Evolutionary conservation across 1,140 invertebrate genomes (phyloP).

Genomic region (Pseudachorutes palmiensis): DNA sequence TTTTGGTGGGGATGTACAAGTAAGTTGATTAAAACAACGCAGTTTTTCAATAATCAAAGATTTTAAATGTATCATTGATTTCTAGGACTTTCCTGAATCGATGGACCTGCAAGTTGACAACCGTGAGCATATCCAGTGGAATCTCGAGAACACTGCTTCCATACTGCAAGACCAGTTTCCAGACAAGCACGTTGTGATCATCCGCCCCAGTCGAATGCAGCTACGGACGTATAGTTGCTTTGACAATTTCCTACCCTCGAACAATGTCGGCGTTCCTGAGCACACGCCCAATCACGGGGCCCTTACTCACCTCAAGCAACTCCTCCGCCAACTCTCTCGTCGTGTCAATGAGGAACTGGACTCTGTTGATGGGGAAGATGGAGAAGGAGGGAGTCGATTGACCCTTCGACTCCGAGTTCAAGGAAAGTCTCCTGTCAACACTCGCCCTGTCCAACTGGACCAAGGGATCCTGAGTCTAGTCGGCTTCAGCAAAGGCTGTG

Average conservation of each 20-base stretch:
- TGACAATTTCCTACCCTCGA: slow-evolving; percentile 72
- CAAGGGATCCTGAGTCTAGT: slow-evolving; percentile 53
- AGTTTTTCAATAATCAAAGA: too few species aligned
- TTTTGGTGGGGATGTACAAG: slow-evolving; percentile 82
- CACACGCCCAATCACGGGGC: slow-evolving; percentile 59
- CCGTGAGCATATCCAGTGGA: slow-evolving; percentile 25
- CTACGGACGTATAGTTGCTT: slow-evolving; percentile 75
- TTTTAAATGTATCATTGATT: too few species aligned
- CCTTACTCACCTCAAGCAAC: slow-evolving; percentile 59
- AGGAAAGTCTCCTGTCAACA: slow-evolving; percentile 21
- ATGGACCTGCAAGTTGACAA: slow-evolving; percentile 32
- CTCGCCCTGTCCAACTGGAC: slow-evolving; percentile 41
- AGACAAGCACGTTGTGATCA: slow-evolving; percentile 59
- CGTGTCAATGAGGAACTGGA: slow-evolving; percentile 36
- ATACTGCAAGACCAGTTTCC: slow-evolving; percentile 61
- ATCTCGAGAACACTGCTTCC: slow-evolving; percentile 46
- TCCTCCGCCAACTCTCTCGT: slow-evolving; percentile 45
- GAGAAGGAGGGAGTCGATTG: not conserved
- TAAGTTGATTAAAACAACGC: slow-evolving; percentile 40
- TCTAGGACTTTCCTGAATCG: slow-evolving; percentile 64
- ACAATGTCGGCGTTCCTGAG: slow-evolving; percentile 62
- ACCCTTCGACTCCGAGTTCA: slow-evolving; percentile 4
- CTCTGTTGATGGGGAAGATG: too few species aligned
- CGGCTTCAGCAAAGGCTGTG: slow-evolving; percentile 86
- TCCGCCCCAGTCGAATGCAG: slow-evolving; percentile 66